phyloP scores from a whole-genome alignment of 2,888 invertebrate genomes.

The Reticulitermes lucifugus region DNA sequence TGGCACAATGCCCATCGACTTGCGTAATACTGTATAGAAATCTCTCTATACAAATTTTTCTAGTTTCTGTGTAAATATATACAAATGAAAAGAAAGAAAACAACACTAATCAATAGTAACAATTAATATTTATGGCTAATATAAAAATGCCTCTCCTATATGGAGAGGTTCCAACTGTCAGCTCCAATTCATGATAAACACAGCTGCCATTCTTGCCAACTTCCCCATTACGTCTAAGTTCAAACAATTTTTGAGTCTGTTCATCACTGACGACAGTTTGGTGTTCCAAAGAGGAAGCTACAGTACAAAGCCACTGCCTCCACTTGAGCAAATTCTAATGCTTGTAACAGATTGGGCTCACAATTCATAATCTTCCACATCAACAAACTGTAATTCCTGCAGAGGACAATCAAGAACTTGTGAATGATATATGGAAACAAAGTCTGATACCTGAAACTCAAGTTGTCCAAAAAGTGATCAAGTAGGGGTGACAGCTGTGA shows the following conservation, averaged over 20 bases:
- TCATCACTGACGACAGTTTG: background rate
- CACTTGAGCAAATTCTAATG: conserved; percentile 22
- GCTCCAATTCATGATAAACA: conserved; percentile 11
- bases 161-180: background rate
- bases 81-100: conserved; percentile 18
- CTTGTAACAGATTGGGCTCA: background rate
- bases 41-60: background rate
- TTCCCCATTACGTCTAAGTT: background rate
- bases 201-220: conserved; percentile 4
- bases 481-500: no score
- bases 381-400: background rate
- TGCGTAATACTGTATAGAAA: no score
- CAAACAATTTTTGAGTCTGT: background rate
- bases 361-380: background rate
- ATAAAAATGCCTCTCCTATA: conserved; percentile 20
- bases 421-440: no score
- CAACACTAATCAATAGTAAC: conserved; percentile 4
- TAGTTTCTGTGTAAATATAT: conserved; percentile 29
- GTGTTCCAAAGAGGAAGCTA: conserved; percentile 32
- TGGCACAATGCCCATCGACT: no score
- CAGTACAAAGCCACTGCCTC: background rate
- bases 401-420: no score
- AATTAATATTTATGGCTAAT: conserved; percentile 24
- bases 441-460: no score
- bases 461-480: no score